Conservation (phyloP, 2,113 vertebrate species). For the Bujurquina vittata region DNA sequence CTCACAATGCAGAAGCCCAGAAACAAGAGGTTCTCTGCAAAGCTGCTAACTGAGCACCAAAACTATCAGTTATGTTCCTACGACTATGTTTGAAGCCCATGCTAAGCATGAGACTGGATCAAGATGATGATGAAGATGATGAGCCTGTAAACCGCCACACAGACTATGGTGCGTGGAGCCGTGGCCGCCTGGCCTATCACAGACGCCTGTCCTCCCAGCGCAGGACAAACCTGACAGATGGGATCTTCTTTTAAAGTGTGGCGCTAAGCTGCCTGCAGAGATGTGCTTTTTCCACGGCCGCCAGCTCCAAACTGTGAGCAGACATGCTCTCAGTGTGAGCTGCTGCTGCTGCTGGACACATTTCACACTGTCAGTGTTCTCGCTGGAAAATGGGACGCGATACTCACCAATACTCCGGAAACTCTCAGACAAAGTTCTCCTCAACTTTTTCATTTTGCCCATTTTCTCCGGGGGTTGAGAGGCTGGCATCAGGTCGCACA, state of each 20-base stretch:
- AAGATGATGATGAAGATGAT: no score
- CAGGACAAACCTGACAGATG: neutral
- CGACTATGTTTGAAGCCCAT: no score
- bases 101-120: no score
- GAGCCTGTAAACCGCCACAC: no score
- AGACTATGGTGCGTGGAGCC: no score
- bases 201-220: neutral
- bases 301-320: constrained; percentile 16
- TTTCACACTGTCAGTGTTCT: neutral
- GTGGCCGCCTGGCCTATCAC: no score
- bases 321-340: constrained; percentile 11
- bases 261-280: neutral
- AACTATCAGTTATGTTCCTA: no score
- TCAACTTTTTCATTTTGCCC: constrained; percentile 97
- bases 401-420: constrained; percentile 93
- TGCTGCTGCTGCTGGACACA: constrained; percentile 14
- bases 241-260: no score
- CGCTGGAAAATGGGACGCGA: neutral
- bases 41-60: no score
- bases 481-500: constrained; percentile 86
- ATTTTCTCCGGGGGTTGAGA: constrained; percentile 84
- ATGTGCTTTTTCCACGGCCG: constrained; percentile 21
- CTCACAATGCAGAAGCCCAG: neutral
- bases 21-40: neutral
- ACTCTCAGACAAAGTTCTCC: constrained; percentile 98